Evolutionary conservation across 2,113 vertebrate genomes (phyloP).

Genomic region (Mormyrus iriodes): DNA sequence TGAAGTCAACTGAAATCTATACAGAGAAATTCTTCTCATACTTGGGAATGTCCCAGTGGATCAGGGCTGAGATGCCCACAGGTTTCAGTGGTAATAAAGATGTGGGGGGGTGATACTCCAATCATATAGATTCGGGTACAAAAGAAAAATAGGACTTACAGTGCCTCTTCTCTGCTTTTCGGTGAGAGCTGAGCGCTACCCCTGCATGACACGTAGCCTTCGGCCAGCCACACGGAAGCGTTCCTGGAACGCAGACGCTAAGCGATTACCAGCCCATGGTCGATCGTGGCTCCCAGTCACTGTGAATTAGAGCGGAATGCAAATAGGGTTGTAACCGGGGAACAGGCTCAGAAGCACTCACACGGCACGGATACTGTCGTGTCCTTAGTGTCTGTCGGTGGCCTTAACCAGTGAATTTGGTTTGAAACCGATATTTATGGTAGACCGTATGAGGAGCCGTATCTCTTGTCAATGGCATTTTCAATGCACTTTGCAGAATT

Average conservation of each 20-base stretch:
- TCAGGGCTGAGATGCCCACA: neutral
- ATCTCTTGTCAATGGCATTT: neutral
- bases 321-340: neutral
- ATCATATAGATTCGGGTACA: neutral
- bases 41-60: neutral
- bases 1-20: neutral
- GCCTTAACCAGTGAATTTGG: neutral
- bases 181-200: neutral
- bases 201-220: neutral
- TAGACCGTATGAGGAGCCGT: neutral
- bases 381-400: neutral
- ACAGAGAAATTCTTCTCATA: neutral
- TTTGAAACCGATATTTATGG: neutral
- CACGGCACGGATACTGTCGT: neutral
- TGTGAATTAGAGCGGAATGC: neutral
- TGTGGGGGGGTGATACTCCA: neutral
- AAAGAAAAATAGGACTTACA: neutral
- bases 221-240: slow-evolving; percentile 12
- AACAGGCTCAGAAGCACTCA: neutral
- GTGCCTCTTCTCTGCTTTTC: neutral
- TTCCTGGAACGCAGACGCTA: slow-evolving; percentile 29
- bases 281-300: neutral
- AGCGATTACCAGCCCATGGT: too few species aligned
- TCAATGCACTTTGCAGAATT: neutral
- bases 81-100: neutral